phyloP scores from a whole-genome alignment of 1,140 invertebrate species.

The Eueides isabella region DNA sequence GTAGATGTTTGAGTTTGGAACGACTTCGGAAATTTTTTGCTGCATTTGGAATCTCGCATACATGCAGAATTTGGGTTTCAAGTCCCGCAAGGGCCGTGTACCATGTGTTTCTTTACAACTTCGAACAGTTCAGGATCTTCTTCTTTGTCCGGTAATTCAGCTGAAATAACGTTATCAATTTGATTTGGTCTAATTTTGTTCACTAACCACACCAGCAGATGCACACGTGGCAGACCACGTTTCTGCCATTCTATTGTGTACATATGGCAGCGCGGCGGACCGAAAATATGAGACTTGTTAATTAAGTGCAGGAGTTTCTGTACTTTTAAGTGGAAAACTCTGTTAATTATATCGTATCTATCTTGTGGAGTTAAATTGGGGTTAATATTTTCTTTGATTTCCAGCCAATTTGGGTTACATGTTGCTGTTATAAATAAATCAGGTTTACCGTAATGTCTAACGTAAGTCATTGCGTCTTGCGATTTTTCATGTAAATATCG shows the following conservation, averaged over 20 bases:
- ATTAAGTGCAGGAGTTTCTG: slow-evolving; percentile 46
- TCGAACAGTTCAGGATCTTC: slow-evolving; percentile 60
- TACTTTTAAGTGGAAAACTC: slow-evolving; percentile 53
- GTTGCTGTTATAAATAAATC: slow-evolving; percentile 70
- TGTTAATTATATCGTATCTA: slow-evolving; percentile 46
- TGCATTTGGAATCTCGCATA: too few species aligned
- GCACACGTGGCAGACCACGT: slow-evolving; percentile 48
- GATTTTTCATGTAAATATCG: slow-evolving; percentile 49
- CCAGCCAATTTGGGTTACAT: slow-evolving; percentile 76
- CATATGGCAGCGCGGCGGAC: slow-evolving; percentile 42
- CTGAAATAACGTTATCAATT: slow-evolving; percentile 70
- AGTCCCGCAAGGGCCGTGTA: slow-evolving; percentile 62
- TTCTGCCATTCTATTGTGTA: slow-evolving; percentile 51
- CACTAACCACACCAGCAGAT: slow-evolving; percentile 45
- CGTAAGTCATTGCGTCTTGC: slow-evolving; percentile 65
- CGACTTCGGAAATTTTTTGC: too few species aligned
- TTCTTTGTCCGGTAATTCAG: slow-evolving; percentile 74
- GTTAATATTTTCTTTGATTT: slow-evolving; percentile 52
- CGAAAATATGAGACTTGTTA: slow-evolving; percentile 50
- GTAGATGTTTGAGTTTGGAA: slow-evolving; percentile 43
- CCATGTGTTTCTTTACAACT: slow-evolving; percentile 65
- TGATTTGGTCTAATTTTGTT: slow-evolving; percentile 55
- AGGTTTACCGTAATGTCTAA: slow-evolving; percentile 65
- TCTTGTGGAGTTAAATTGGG: slow-evolving; percentile 45
- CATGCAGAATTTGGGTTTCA: too few species aligned